Conservation (phyloP, 2,113 vertebrate genomes). For the Microcebus ravelobensis region DNA sequence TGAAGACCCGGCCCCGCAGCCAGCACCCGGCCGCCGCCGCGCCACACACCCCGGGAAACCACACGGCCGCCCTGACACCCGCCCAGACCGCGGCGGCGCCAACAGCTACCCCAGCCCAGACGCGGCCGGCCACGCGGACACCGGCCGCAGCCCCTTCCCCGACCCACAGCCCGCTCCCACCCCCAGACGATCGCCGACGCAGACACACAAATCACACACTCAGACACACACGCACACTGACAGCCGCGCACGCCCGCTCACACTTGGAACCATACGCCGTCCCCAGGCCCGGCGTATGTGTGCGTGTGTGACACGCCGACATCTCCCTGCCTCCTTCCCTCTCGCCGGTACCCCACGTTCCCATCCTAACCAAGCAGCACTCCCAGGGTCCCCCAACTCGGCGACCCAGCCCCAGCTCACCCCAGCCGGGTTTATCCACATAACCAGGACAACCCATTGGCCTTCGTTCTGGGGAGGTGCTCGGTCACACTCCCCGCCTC, state of each 20-base stretch:
- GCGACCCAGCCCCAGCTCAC: slow-evolving; percentile 35
- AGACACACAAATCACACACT: slow-evolving; percentile 82
- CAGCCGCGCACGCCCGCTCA: slow-evolving; percentile 79
- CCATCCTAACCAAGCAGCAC: background rate
- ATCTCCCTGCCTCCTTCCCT: slow-evolving; percentile 33
- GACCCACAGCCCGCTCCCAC: slow-evolving; percentile 52
- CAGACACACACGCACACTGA: slow-evolving; percentile 79
- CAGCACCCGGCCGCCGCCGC: slow-evolving; percentile 61
- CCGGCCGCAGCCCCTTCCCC: slow-evolving; percentile 71
- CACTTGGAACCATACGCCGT: slow-evolving; percentile 66
- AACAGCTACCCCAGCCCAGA: slow-evolving; percentile 59
- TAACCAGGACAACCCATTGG: background rate
- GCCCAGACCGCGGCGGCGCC: slow-evolving; percentile 75
- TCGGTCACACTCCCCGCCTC: background rate
- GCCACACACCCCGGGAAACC: slow-evolving; percentile 64
- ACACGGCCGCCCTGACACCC: slow-evolving; percentile 69
- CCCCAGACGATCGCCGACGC: slow-evolving; percentile 71
- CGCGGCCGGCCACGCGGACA: slow-evolving; percentile 59
- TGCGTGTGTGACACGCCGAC: slow-evolving; percentile 61
- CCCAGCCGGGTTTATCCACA: background rate
- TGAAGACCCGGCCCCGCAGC: slow-evolving; percentile 45
- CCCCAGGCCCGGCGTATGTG: slow-evolving; percentile 40
- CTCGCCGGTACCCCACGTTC: background rate
- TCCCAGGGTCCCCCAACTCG: background rate
- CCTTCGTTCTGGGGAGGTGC: slow-evolving; percentile 1